Evolutionary conservation across 2,888 invertebrate species (phyloP).

Genomic region (Endomychus coccineus): DNA sequence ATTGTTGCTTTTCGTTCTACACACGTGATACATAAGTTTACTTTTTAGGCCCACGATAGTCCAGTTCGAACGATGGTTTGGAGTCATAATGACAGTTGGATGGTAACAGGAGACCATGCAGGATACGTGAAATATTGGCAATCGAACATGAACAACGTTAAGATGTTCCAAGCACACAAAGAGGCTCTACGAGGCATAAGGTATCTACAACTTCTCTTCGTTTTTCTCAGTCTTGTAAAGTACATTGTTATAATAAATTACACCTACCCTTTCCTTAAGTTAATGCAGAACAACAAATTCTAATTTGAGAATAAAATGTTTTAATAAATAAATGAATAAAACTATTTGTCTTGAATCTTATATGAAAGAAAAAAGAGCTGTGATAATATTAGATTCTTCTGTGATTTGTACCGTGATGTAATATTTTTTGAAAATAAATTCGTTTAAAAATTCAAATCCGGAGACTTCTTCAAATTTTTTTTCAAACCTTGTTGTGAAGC

Average conservation of each 20-base stretch:
- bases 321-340: slow-evolving; percentile 10
- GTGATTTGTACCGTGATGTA: slow-evolving; percentile 34
- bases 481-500: slow-evolving; percentile 26
- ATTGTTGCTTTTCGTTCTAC: background rate
- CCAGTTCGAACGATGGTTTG: slow-evolving; percentile 99
- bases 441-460: slow-evolving; percentile 30
- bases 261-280: slow-evolving; percentile 38
- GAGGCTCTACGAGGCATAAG: slow-evolving; percentile 98
- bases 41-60: slow-evolving; percentile 89
- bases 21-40: background rate
- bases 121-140: slow-evolving; percentile 99
- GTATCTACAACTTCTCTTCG: slow-evolving; percentile 55
- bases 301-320: background rate
- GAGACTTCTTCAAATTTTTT: slow-evolving; percentile 38
- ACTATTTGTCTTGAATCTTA: background rate
- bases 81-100: slow-evolving; percentile 99
- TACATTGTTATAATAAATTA: slow-evolving; percentile 36
- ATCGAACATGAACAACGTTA: slow-evolving; percentile 99
- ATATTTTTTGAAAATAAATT: slow-evolving; percentile 38
- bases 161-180: slow-evolving; percentile 99
- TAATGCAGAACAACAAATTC: slow-evolving; percentile 26
- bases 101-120: slow-evolving; percentile 98
- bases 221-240: slow-evolving; percentile 37
- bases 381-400: slow-evolving; percentile 30
- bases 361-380: slow-evolving; percentile 15